A percentile compares a stretch with the other conserved stretches of the same genome.
Evolutionary conservation across 2,797 vertebrate species (phyloP).

Genomic region (Chlorospingus flavigularis): DNA sequence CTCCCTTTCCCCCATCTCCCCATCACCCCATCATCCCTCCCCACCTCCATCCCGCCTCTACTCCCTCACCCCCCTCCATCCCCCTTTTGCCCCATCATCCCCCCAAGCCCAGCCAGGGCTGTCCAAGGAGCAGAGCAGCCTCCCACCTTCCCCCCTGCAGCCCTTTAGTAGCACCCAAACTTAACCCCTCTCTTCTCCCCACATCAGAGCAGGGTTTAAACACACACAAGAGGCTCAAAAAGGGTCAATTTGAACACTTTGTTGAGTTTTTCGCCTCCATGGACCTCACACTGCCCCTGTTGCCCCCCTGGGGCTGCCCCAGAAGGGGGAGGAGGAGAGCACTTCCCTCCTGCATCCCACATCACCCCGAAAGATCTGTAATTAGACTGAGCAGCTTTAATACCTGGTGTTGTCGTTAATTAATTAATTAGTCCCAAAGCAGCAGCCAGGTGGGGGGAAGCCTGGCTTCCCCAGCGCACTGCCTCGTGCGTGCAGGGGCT

Average conservation of each 20-base stretch:
- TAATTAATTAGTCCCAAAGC: neutral
- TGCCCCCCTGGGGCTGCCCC: neutral
- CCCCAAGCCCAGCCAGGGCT: neutral
- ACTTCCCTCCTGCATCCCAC: rapidly evolving
- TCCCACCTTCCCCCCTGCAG: rapidly evolving
- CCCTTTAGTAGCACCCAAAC: neutral
- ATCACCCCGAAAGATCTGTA: neutral
- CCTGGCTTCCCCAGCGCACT: rapidly evolving
- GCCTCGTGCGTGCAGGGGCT: rapidly evolving
- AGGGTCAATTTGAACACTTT: rapidly evolving
- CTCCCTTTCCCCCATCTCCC: neutral
- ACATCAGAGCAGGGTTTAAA: neutral
- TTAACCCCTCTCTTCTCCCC: neutral
- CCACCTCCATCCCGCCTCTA: neutral
- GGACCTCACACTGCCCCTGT: rapidly evolving
- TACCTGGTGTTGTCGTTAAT: neutral
- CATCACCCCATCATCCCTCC: neutral
- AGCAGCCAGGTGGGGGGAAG: neutral
- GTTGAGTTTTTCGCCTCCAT: rapidly evolving
- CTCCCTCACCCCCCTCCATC: neutral
- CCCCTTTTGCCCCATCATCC: neutral
- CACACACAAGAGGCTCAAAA: neutral
- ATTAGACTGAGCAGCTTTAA: neutral
- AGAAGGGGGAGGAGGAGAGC: no score
- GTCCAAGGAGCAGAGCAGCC: neutral